These are phyloP conservation scores for Apostichopus californicus DNA, from an alignment of 35 echinoderm and acorn worm genomes.

Conservation along the genomic window DNA sequence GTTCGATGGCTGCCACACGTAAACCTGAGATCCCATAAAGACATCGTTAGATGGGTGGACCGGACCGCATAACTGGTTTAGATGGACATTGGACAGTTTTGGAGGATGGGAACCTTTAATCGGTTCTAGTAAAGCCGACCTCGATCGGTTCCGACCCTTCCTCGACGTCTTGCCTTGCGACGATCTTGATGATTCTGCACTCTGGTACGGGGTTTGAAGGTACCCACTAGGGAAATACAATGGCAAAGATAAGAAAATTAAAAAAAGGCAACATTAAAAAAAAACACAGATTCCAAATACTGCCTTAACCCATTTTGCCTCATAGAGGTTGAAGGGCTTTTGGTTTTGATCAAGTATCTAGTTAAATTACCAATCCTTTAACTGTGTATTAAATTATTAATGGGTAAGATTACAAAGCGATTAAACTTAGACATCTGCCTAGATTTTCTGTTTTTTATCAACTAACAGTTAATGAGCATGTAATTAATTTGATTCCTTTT, in stretches of 20 bases:
- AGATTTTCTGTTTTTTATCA: too few relatives aligned
- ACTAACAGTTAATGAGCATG: too few relatives aligned
- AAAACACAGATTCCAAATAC: too few relatives aligned
- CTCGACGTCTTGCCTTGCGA: background rate
- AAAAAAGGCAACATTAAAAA: background rate
- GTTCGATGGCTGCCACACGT: slow-evolving; percentile 62
- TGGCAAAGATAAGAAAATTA: background rate
- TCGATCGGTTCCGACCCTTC: background rate
- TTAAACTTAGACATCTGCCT: too few relatives aligned
- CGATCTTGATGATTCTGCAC: background rate
- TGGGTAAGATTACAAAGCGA: too few relatives aligned
- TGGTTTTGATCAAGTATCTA: too few relatives aligned
- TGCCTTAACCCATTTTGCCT: too few relatives aligned
- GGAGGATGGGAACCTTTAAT: background rate
- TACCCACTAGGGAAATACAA: background rate
- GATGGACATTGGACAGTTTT: background rate
- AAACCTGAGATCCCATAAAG: slow-evolving; percentile 52
- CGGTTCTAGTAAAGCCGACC: slow-evolving; percentile 1
- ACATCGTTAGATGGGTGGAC: slow-evolving; percentile 20
- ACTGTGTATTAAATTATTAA: too few relatives aligned
- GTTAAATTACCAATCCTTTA: too few relatives aligned
- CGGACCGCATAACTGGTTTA: background rate
- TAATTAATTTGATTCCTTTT: too few relatives aligned
- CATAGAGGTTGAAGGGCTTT: too few relatives aligned
- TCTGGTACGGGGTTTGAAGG: background rate